phyloP scores from a whole-genome alignment of 2,888 invertebrate genomes.

The Perithous albicinctus region DNA sequence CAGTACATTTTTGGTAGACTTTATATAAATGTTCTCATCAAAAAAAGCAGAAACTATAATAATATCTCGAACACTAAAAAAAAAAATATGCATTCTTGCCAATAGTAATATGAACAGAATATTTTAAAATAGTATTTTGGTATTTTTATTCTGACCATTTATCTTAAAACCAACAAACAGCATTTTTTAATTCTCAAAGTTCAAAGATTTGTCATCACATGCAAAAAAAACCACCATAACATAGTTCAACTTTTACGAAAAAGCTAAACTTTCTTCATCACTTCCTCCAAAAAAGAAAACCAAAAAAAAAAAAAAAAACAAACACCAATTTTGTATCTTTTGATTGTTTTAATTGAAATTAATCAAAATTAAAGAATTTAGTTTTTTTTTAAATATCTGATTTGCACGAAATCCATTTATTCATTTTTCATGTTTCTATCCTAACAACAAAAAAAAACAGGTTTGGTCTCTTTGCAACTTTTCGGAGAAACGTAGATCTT shows the following conservation, averaged over 20 bases:
- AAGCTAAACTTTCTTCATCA: neutral
- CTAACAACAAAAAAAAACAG: neutral
- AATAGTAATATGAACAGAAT: neutral
- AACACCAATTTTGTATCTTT: neutral
- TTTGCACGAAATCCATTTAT: too few species aligned
- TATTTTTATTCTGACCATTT: neutral
- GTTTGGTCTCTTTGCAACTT: constrained; percentile 24
- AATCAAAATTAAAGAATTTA: neutral
- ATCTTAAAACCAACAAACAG: neutral
- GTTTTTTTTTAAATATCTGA: neutral
- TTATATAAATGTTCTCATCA: too few species aligned
- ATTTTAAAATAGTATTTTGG: neutral
- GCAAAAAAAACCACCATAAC: too few species aligned
- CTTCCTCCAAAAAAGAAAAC: neutral
- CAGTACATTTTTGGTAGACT: too few species aligned
- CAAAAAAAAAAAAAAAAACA: neutral
- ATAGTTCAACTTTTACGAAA: too few species aligned
- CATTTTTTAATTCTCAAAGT: neutral
- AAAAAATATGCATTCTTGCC: neutral
- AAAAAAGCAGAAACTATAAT: neutral
- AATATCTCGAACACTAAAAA: neutral
- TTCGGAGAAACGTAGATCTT: constrained; percentile 5
- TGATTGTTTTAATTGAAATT: neutral
- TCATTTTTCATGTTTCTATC: neutral
- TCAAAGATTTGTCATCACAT: neutral